phyloP scores from a whole-genome alignment of 2,113 vertebrate species.

The Nesogale talazaci region DNA sequence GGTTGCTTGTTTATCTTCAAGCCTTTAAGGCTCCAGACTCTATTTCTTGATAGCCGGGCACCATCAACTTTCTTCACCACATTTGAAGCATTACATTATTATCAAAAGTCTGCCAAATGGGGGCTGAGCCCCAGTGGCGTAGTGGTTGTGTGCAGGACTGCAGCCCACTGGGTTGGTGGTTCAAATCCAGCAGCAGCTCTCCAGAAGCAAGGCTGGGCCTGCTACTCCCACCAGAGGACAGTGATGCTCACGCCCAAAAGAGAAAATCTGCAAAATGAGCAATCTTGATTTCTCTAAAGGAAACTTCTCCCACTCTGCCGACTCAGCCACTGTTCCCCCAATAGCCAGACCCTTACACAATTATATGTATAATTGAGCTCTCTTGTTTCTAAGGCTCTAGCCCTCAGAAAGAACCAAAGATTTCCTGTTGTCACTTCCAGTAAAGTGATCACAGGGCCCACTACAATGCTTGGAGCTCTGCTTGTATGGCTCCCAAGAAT shows the following conservation, averaged over 20 bases:
- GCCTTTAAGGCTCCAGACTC: too few relatives aligned
- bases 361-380: background rate
- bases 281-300: background rate
- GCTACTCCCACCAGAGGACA: too few relatives aligned
- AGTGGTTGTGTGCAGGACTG: too few relatives aligned
- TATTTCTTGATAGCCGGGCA: too few relatives aligned
- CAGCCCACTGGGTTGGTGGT: too few relatives aligned
- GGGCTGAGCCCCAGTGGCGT: too few relatives aligned
- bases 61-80: too few relatives aligned
- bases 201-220: too few relatives aligned
- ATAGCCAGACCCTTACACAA: background rate
- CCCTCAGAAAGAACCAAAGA: conserved; percentile 32
- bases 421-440: conserved; percentile 4
- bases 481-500: background rate
- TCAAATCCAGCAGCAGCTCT: too few relatives aligned
- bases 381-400: background rate
- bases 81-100: background rate
- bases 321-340: background rate
- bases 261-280: background rate
- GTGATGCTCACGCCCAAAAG: too few relatives aligned
- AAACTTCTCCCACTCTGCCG: background rate
- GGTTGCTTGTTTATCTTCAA: too few relatives aligned
- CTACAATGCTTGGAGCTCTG: background rate
- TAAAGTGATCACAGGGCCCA: background rate
- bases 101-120: background rate